phyloP scores from a whole-genome alignment of 2,113 vertebrate species.

The Gopherus evgoodei region DNA sequence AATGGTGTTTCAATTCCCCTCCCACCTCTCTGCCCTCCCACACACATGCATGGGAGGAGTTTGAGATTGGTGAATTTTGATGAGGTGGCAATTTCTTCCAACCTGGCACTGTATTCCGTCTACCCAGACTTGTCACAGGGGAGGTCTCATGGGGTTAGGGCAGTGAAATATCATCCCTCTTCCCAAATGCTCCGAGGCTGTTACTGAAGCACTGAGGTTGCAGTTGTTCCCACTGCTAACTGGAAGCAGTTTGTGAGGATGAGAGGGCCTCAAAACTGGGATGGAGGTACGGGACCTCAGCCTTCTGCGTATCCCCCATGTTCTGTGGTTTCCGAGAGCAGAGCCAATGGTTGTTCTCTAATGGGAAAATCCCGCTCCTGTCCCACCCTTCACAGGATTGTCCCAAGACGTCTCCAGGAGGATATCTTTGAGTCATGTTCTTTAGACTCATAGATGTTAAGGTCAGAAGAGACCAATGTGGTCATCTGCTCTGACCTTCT shows the following conservation, averaged over 20 bases:
- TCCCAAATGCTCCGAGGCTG: rapidly evolving
- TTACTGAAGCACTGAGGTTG: not conserved
- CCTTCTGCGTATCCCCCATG: not conserved
- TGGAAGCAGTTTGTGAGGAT: too few relatives aligned
- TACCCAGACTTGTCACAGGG: not conserved
- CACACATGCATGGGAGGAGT: too few relatives aligned
- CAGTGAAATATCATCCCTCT: not conserved
- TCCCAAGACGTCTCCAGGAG: not conserved
- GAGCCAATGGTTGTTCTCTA: not conserved
- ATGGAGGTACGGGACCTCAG: not conserved
- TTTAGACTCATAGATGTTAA: not conserved
- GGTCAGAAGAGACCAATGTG: too few relatives aligned
- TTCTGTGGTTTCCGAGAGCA: not conserved
- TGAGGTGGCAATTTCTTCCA: not conserved
- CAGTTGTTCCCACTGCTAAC: not conserved
- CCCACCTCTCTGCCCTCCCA: not conserved
- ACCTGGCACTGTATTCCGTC: not conserved
- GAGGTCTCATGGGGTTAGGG: not conserved
- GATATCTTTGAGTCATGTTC: not conserved
- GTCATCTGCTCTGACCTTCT: too few relatives aligned
- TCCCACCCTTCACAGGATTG: not conserved
- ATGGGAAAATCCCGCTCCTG: not conserved
- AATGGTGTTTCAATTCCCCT: not conserved
- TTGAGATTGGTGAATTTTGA: slow-evolving; percentile 1
- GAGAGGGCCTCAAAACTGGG: rapidly evolving